Evolutionary conservation across 2,113 vertebrate species (phyloP).

Genomic region (Rallus limicola): DNA sequence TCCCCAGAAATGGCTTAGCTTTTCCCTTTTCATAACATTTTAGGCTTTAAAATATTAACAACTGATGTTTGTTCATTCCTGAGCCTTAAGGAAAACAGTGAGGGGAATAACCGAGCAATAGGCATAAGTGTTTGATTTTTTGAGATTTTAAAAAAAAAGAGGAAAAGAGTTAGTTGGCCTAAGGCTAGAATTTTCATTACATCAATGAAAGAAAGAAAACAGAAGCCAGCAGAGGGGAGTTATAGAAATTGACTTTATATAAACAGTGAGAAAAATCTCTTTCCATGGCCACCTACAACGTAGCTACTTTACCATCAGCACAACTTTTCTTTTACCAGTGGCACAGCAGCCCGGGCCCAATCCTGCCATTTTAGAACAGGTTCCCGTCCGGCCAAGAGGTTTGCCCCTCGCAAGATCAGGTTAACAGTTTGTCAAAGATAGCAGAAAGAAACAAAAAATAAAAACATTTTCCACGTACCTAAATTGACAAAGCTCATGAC

Average conservation of each 20-base stretch:
- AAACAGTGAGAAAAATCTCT: slow-evolving; percentile 70
- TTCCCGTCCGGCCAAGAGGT: background rate
- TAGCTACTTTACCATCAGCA: slow-evolving; percentile 64
- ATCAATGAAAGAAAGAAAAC: slow-evolving; percentile 76
- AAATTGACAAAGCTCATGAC: slow-evolving; percentile 99
- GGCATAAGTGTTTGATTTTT: slow-evolving; percentile 64
- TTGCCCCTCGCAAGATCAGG: background rate
- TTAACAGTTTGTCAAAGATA: slow-evolving; percentile 26
- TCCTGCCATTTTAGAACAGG: slow-evolving; percentile 20
- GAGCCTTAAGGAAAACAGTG: slow-evolving; percentile 64
- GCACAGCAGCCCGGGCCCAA: background rate
- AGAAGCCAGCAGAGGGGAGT: slow-evolving; percentile 71
- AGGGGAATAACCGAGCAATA: slow-evolving; percentile 56
- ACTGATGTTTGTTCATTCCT: slow-evolving; percentile 20
- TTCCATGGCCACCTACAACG: slow-evolving; percentile 74
- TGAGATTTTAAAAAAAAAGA: slow-evolving; percentile 19
- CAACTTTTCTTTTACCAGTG: slow-evolving; percentile 29
- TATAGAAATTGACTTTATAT: slow-evolving; percentile 78
- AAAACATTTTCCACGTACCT: slow-evolving; percentile 83
- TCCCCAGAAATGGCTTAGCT: background rate
- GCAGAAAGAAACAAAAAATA: slow-evolving; percentile 48
- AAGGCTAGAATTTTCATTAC: slow-evolving; percentile 69
- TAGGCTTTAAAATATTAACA: slow-evolving; percentile 45
- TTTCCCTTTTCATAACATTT: slow-evolving; percentile 20
- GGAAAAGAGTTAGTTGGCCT: slow-evolving; percentile 56